phyloP scores from a whole-genome alignment of 2,888 invertebrate species.

The Coenonympha arcania region DNA sequence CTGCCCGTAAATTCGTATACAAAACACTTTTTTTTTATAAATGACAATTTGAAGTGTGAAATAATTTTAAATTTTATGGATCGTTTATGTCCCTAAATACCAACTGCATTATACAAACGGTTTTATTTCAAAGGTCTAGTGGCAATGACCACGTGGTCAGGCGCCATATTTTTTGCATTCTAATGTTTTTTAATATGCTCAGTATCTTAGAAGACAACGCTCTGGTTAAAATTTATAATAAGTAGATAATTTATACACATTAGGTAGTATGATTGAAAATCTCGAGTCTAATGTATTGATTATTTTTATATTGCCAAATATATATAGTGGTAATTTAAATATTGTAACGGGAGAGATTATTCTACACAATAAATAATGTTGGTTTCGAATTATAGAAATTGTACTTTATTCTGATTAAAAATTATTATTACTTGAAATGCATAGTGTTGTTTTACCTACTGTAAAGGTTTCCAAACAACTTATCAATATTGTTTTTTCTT shows the following conservation, averaged over 20 bases:
- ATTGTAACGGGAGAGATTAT: conserved; percentile 57
- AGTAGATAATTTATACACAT: conserved; percentile 44
- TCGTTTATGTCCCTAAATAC: too few species aligned
- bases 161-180: too few species aligned
- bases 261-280: conserved; percentile 61
- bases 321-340: conserved; percentile 66
- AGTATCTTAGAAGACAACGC: conserved; percentile 5
- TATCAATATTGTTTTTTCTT: too few species aligned
- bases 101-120: too few species aligned
- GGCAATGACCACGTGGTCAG: too few species aligned
- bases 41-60: too few species aligned
- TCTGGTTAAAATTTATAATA: conserved; percentile 32
- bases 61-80: too few species aligned
- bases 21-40: too few species aligned
- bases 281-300: conserved; percentile 67
- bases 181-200: too few species aligned
- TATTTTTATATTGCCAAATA: conserved; percentile 74
- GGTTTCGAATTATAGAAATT: conserved; percentile 53
- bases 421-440: conserved; percentile 32
- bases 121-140: too few species aligned
- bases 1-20: too few species aligned
- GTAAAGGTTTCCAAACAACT: too few species aligned
- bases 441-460: conserved; percentile 11
- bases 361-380: conserved; percentile 63
- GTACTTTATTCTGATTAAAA: conserved; percentile 38